Evolutionary conservation across 2,113 vertebrate species (phyloP), one percentile per base, ranked within the genome.

Genomic region (Thinocorus orbignyianus): DNA sequence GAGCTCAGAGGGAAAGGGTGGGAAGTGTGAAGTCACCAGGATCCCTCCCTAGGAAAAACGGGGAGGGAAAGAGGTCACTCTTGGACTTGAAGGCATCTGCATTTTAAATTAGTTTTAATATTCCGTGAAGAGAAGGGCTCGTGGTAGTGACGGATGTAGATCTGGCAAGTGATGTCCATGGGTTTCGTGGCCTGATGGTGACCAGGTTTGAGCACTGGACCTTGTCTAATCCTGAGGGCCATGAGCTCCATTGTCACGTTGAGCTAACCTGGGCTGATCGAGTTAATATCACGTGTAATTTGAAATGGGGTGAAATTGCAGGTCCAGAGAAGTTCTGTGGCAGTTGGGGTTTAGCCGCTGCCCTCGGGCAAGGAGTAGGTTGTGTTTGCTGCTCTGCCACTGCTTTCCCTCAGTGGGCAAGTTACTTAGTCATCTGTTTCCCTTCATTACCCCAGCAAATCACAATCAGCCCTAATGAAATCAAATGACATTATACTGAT

Each of bases 401-500:
- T 16, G 26, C 8, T 52, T 69, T 49, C 74, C 76, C 88, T 81
- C 72, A 0, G 46, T 28, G 81, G 74, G 18, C 62, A 71, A 68
- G 55, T 93, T 70, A 54, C 42, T 54, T 3, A 46, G 20, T 93
- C 76, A 55, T 88, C 80, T 37, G 87, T 31, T 91, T 93, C 86
- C 61, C 90, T 91, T 94, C 77, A 41, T 86, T 89, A 72, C 78
- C 42, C 62, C 57, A 44, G 76, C 71, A 92, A 83, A 92, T 92
- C 88, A 60, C 81, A 88, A 92, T 91, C 48, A 76, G 66, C 88
- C 58, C 82, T 96, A 82, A 94, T 95, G 92, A 94, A 96, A 94
- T 84, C 69, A 86, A 81, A 88, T 20, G 28, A 28, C 62, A 57
- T 94, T 86, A 64, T 71, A 79, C 13, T 41, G 86, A 54, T 91